Evolutionary conservation across 1,140 invertebrate genomes (phyloP), one percentile per base, ranked within the genome.

Genomic region (Lamellibrachia luymesi): DNA sequence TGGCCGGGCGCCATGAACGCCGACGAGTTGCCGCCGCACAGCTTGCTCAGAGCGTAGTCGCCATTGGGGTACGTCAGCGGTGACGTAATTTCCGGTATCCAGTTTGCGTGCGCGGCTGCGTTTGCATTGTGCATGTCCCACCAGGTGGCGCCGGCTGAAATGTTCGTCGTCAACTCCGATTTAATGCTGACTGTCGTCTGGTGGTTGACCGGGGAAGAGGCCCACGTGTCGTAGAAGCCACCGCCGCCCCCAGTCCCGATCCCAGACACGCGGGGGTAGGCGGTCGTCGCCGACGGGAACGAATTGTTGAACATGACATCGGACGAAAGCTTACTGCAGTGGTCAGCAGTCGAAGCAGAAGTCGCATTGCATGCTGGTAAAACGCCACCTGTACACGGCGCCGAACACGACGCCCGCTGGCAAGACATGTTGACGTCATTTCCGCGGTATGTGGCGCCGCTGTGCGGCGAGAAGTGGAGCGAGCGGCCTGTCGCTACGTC

Each of bases 1-100:
- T 92, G 92, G 92, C 50, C 27, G 52, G 92, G 92, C 50, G 92
- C 50, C 4, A 27, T n/a, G 92, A 92, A 92, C 5, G 92, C 92
- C 50, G 92, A 92, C 27, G 50, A 8, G 92, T 92, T 92, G 50
- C 27, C 52, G 10, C 50, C 92, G 91, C 64, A 80, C 49, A 92
- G 17, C 27, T 50, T 56, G 13, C 50, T 56, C 50, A 92, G 92
- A 13, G 92, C 50, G 10, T 51, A 64, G 92, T 92, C 50, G 50
- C 52, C 92, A 52, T 38, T 51, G 8, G 50, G 52, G 50, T 38
- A 50, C 8, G 50, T 52, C 50, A 52, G 50, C 50, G 52, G 27
- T 56, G 92, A 51, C 92, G 92, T 38, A 38, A 64, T 52, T 52
- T 52, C 27, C 92, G 50, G 91, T 50, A 51, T 51, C 49, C 91